Base-by-base conservation (phyloP, 1,140 invertebrate species). In the Drosophila albomicans region DNA sequence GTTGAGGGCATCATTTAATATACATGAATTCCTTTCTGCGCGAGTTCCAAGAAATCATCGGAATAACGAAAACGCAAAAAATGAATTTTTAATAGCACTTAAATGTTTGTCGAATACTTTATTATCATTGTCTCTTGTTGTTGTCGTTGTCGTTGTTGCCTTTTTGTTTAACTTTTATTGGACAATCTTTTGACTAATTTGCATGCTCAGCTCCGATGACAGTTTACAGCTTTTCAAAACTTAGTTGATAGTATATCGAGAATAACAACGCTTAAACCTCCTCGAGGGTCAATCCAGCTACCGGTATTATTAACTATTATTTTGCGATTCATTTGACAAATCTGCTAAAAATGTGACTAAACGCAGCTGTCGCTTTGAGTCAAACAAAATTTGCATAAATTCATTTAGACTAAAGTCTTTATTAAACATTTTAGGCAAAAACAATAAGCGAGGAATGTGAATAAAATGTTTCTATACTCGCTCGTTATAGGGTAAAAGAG, bases 341-440 rank as follows among this genome's bases (percentile, higher is more conserved):
- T 68, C 75, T 56, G 61, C 74, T 41, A 52, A 54, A 52, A 72
- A 59, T 48, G 35, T 65, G 35, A 46, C 57, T 64, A 61, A 82
- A 79, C 76, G 79, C 67, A 35, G 51, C 72, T 87, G 79, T 87
- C 82, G 82, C 82, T 73, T 71, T 73, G 68, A 82, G 79, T 77
- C 71, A 79, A 68, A 8, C 32, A 0, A 67, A 57, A 87, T 87
- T 87, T 82, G 82, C 82, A 87, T 87, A 82, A 86, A 87, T 87
- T 88, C 72, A 63, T 61, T 71, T 15, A 54, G 58, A 15, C 57
- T 25, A 46, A 82, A 72, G 66, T 62, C 82, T 86, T 79, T 73
- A 86, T 86, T 65, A 78, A 56, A 35, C 63, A 59, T 25, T 43
- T 56, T 4, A 5, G 8, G 46, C 8, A 7, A 51, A 51, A 6